Evolutionary conservation across 2,888 invertebrate species (phyloP), one percentile per base, ranked within the genome.

Genomic region (Dioctria linearis): DNA sequence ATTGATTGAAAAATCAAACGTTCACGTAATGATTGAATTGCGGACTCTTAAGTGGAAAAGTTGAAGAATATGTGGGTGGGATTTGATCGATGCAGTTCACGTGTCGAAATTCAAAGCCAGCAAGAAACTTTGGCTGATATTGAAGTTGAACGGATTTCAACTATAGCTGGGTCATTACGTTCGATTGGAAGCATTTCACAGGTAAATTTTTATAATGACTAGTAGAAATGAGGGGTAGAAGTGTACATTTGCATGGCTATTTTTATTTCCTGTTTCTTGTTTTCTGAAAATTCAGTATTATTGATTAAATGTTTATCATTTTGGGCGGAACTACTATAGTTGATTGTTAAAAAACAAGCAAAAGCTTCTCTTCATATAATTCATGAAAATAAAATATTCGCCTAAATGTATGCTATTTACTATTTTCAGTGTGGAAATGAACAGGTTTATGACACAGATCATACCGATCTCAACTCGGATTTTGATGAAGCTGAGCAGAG

Each of bases 391-490:
- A 11, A 13, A n/a, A 25, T 59, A 25, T n/a, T 13, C 11, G 59
- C 59, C 59, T 3, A 59, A 25, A 59, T 9, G n/a, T 59, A 59
- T 59, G 11, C 59, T 59, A n/a, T 59, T 59, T 9, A 59, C 5
- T 6, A 11, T 59, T 75, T 75, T 3, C 43, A 59, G 88, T 86
- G 88, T 80, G 87, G 86, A 73, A 88, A 89, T 73, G 93, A 93
- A 85, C 92, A 92, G 54, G 88, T 91, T 73, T 94, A 95, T 87
- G 93, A 95, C 86, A 95, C 95, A 76, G 95, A 95, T 87, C 94
- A 95, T 85, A 95, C 95, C 37, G 95, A 95, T 87, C 91, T 95
- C 78, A 94, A 93, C 82, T 95, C 95, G 75, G 95, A 95, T 86
- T 89, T 92, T 83, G 95, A 95, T 88, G 95, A 95, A 87, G 93